Conservation (phyloP, 2,113 vertebrate species). For the Sander lucioperca region DNA sequence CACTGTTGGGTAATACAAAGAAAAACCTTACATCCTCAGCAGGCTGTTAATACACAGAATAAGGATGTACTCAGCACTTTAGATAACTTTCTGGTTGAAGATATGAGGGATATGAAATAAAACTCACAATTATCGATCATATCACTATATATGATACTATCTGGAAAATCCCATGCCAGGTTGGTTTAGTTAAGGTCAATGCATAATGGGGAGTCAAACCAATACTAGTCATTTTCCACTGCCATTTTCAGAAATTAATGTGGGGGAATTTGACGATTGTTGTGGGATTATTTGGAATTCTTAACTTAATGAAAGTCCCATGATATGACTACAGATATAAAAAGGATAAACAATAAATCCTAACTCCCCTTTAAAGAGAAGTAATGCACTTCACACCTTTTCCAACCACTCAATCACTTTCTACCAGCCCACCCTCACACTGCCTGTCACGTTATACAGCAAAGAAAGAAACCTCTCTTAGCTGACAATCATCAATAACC, state of each 20-base stretch:
- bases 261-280: not conserved
- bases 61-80: not conserved
- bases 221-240: slow-evolving; percentile 1
- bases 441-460: not conserved
- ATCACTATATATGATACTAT: too few species aligned
- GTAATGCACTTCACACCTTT: not conserved
- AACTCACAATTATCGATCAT: too few species aligned
- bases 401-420: not conserved
- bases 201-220: too few species aligned
- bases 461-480: not conserved
- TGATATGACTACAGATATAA: not conserved
- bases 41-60: not conserved
- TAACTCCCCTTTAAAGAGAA: not conserved
- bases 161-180: too few species aligned
- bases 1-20: not conserved
- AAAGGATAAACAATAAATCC: not conserved
- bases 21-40: not conserved
- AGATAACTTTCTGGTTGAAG: not conserved
- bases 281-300: not conserved
- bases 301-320: too few species aligned
- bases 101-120: too few species aligned
- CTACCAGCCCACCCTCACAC: not conserved
- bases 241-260: not conserved
- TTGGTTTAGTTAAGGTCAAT: too few species aligned
- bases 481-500: not conserved